Conservation (phyloP, 2,113 vertebrate genomes). For the Tympanuchus pallidicinctus region DNA sequence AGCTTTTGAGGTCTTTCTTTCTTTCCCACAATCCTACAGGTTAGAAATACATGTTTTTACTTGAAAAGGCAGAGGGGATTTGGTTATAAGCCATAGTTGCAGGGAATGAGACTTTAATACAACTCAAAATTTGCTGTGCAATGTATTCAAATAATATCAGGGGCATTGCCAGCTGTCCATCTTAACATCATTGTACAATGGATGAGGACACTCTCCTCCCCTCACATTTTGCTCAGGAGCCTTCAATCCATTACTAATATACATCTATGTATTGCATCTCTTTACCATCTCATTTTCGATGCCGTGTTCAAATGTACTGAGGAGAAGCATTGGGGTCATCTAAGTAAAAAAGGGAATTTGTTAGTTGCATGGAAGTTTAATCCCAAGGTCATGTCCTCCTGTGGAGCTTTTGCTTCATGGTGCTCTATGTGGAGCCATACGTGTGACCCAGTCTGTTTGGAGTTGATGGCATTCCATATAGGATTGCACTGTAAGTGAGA, state of each 20-base stretch:
- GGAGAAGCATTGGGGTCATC: neutral
- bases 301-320: neutral
- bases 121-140: neutral
- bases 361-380: neutral
- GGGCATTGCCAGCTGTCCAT: neutral
- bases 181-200: neutral
- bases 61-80: neutral
- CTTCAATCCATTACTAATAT: neutral
- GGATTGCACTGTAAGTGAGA: slow-evolving; percentile 40
- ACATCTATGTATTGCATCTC: neutral
- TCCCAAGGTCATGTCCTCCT: neutral
- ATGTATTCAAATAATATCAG: neutral
- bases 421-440: neutral
- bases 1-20: neutral
- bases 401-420: neutral
- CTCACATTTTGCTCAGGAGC: neutral
- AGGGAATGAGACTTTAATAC: neutral
- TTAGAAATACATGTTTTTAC: neutral
- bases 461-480: neutral
- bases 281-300: neutral
- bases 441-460: neutral
- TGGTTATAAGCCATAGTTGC: neutral
- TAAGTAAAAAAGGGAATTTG: neutral
- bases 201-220: neutral
- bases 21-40: neutral